A percentile compares a stretch with the other conserved stretches of the same genome.
phyloP scores from a whole-genome alignment of 2,888 invertebrate species.

The Standfussiana lucernea region DNA sequence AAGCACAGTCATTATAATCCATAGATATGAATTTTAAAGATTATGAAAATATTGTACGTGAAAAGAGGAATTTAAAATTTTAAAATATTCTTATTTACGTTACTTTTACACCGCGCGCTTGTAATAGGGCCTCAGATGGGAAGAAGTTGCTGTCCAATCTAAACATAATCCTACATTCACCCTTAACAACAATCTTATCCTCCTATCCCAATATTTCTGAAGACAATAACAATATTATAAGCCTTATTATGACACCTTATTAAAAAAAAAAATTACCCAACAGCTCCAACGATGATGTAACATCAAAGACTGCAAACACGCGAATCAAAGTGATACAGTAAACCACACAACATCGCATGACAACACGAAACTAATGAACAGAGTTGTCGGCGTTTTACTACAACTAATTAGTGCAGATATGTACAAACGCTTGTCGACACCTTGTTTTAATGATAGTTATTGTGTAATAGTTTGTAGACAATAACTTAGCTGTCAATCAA shows the following conservation, averaged over 20 bases:
- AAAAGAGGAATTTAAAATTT: too few species aligned
- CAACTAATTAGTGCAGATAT: conserved; percentile 42
- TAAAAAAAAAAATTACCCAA: not conserved
- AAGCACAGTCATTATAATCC: too few species aligned
- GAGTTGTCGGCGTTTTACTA: conserved; percentile 22
- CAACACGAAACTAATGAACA: conserved; percentile 30
- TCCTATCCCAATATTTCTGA: not conserved
- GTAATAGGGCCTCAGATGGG: too few species aligned
- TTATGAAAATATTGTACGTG: too few species aligned
- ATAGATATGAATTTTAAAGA: too few species aligned
- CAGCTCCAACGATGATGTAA: conserved; percentile 4
- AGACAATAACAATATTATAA: not conserved
- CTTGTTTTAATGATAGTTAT: conserved; percentile 26
- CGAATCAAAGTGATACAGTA: conserved; percentile 20
- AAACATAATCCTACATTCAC: not conserved
- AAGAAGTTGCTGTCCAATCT: not conserved
- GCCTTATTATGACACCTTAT: not conserved
- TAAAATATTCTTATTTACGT: too few species aligned
- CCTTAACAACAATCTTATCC: not conserved
- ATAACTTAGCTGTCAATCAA: conserved; percentile 21
- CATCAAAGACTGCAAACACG: conserved; percentile 20
- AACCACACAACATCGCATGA: conserved; percentile 47
- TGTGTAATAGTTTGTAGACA: conserved; percentile 17
- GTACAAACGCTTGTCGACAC: conserved; percentile 41
- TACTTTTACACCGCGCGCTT: too few species aligned